A percentile compares a stretch with the other conserved stretches of the same genome.
Evolutionary conservation across 1,140 invertebrate species (phyloP).

Genomic region (Drosophila pandora): DNA sequence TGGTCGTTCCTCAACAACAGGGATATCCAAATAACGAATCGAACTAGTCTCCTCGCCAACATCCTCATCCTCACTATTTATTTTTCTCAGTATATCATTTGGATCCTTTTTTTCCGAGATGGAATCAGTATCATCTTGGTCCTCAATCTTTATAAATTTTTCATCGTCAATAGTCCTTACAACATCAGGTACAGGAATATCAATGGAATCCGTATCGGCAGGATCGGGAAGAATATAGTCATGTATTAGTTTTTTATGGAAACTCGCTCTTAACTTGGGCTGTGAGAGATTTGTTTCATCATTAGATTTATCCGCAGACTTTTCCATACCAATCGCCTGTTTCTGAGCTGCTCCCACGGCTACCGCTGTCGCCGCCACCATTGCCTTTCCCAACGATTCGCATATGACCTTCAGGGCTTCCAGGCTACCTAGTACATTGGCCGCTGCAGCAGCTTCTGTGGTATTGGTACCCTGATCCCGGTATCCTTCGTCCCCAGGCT

Average conservation of each 20-base stretch:
- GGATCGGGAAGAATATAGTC: neutral
- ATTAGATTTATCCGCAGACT: neutral
- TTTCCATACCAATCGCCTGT: too few species aligned
- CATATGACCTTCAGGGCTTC: conserved; percentile 20
- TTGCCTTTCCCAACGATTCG: conserved; percentile 23
- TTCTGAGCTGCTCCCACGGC: neutral
- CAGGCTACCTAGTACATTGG: neutral
- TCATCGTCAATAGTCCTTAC: neutral
- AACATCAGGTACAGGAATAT: neutral
- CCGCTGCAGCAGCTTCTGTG: neutral
- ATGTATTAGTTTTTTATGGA: neutral
- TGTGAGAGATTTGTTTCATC: neutral
- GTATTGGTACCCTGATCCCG: conserved; percentile 25
- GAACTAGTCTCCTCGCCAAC: neutral
- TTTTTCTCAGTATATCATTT: too few species aligned
- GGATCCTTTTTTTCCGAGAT: too few species aligned
- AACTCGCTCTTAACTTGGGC: neutral
- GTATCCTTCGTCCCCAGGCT: neutral
- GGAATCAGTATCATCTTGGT: too few species aligned
- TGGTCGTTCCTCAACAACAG: too few species aligned
- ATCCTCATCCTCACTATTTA: too few species aligned
- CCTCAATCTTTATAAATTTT: too few species aligned
- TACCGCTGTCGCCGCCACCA: conserved; percentile 18
- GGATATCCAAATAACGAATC: neutral
- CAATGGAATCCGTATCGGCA: too few species aligned